Evolutionary conservation across 2,797 vertebrate genomes (phyloP).

Genomic region (Pseudomugil gertrudae): DNA sequence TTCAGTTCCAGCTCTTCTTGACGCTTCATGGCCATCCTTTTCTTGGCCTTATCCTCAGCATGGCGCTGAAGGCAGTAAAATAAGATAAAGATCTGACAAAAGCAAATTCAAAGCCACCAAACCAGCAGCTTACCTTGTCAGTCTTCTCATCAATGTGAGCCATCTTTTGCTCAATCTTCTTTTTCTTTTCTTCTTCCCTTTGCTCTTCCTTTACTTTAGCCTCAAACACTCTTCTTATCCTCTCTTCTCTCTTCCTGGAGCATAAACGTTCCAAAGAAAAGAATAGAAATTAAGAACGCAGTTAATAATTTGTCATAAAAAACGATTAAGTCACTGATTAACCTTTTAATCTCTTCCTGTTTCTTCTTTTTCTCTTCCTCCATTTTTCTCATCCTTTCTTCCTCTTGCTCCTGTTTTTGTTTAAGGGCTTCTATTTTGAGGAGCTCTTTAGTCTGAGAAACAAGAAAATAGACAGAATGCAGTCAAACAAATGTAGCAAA

Average conservation of each 20-base stretch:
- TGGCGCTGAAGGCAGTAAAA: conserved; percentile 64
- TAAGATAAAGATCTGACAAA: neutral
- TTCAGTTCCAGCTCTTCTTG: conserved; percentile 83
- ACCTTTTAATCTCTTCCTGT: conserved; percentile 92
- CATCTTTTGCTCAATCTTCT: conserved; percentile 90
- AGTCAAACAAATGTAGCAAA: neutral
- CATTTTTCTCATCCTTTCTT: conserved; percentile 89
- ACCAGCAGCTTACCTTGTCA: conserved; percentile 84
- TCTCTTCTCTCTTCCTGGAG: conserved; percentile 90
- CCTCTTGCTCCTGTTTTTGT: conserved; percentile 93
- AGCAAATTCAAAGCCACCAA: neutral
- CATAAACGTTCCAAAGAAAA: neutral
- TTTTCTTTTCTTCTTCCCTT: conserved; percentile 92
- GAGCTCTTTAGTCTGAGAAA: conserved; percentile 81
- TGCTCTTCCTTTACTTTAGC: conserved; percentile 91
- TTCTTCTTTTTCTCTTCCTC: conserved; percentile 92
- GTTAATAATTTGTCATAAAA: neutral
- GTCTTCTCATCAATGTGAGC: conserved; percentile 90
- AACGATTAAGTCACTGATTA: conserved; percentile 2
- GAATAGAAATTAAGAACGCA: neutral
- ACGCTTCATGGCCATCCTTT: conserved; percentile 75
- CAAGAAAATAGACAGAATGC: neutral
- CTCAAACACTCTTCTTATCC: conserved; percentile 88
- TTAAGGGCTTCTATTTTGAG: conserved; percentile 89
- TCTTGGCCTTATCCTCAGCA: conserved; percentile 83